Base-by-base conservation (phyloP, 2,888 invertebrate species). In the Campaea margaritaria region DNA sequence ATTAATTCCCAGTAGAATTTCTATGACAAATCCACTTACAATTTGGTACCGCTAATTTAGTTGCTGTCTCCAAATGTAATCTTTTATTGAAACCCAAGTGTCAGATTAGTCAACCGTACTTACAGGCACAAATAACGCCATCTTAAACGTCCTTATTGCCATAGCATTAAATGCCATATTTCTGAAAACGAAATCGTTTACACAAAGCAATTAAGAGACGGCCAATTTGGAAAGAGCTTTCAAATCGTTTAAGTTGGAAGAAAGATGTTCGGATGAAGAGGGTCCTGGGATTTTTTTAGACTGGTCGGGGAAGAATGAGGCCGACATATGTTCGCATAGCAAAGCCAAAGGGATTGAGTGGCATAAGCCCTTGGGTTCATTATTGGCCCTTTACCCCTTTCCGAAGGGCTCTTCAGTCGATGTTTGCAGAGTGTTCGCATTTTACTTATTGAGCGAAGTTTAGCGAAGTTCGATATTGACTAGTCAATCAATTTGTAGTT, bases 351-450 rank as follows among this genome's bases (percentile, higher is more conserved):
- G 87, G 86, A 83, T 85, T 79, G 89, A 87, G 86, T 87, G 87
- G 83, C 82, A 81, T 88, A 89, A 90, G 86, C 90, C 87, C 84
- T 83, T 82, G 83, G 83, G 83, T 82, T 87, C 85, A 89, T 90
- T 90, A 89, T 86, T 86, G 84, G 76, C 80, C 82, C 81, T 82
- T 83, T 82, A 78, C 80, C 83, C 83, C 82, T 82, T 78, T 51
- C 74, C 70, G 67, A 78, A 80, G 79, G 80, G 79, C 77, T 71
- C 81, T 82, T 75, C 76, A 72, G 65, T 65, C 72, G 69, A 72
- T 89, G 85, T 89, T 90, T 88, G 86, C 81, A 64, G 79, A 86
- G 85, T 81, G 76, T 79, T 79, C 81, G 80, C 80, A 36, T 54
- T 52, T 63, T 60, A 80, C 64, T 65, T 67, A 64, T 64, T 58